These are phyloP conservation scores for Malthinus seriepunctatus DNA, from an alignment of 2,888 invertebrate species.

Conservation along the genomic window DNA sequence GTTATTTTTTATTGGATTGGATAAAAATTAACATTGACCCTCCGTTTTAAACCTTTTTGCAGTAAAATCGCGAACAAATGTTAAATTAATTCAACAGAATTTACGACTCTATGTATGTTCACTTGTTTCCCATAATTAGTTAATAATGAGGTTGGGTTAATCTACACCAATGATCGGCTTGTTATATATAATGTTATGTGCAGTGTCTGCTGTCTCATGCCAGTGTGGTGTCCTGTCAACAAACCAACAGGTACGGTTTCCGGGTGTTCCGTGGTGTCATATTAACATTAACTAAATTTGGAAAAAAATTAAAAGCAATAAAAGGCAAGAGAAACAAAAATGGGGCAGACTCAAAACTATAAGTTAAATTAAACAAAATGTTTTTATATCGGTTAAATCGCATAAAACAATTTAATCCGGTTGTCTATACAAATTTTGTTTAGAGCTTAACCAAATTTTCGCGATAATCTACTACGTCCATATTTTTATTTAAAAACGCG, in stretches of 20 bases:
- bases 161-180: constrained; percentile 49
- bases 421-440: constrained; percentile 27
- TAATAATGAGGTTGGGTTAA: constrained; percentile 50
- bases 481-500: constrained; percentile 27
- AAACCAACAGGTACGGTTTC: constrained; percentile 40
- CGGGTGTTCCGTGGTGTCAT: constrained; percentile 10
- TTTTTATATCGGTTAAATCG: constrained; percentile 16
- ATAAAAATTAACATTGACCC: background rate
- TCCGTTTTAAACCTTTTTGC: background rate
- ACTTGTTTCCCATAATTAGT: constrained; percentile 42
- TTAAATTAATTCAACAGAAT: constrained; percentile 13
- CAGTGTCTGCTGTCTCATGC: constrained; percentile 27
- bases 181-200: constrained; percentile 47
- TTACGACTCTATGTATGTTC: constrained; percentile 10
- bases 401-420: constrained; percentile 27
- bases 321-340: background rate
- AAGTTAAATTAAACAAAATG: constrained; percentile 9
- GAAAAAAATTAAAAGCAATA: constrained; percentile 5
- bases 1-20: background rate
- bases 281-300: background rate
- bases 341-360: background rate
- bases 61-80: background rate
- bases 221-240: constrained; percentile 32
- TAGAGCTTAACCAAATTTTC: constrained; percentile 23
- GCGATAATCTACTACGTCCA: constrained; percentile 28